These are phyloP conservation scores for Champsocephalus esox DNA, from an alignment of 2,797 vertebrate genomes.

Conservation along the genomic window DNA sequence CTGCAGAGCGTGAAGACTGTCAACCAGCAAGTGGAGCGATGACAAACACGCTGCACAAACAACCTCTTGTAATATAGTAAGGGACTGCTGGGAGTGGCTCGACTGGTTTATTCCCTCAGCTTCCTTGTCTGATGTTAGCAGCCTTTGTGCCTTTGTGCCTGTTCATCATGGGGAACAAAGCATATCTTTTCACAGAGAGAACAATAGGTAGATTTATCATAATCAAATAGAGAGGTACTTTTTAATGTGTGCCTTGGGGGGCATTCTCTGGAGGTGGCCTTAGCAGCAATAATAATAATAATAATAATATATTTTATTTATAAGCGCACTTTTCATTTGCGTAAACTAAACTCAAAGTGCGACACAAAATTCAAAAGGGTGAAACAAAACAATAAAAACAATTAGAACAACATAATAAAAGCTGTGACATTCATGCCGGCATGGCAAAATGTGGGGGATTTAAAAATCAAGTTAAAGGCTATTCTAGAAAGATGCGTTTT, in stretches of 20 bases:
- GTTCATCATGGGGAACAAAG: background rate
- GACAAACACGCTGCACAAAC: constrained; percentile 11
- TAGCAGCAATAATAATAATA: background rate
- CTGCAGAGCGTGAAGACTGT: background rate
- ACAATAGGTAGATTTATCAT: background rate
- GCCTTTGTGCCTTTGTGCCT: background rate
- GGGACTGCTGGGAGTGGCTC: constrained; percentile 28
- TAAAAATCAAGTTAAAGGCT: too few species aligned
- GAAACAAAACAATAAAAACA: too few species aligned
- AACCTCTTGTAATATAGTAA: constrained; percentile 70
- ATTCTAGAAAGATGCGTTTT: too few species aligned
- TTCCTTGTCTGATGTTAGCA: constrained; percentile 33
- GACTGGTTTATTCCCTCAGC: constrained; percentile 57
- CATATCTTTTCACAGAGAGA: background rate
- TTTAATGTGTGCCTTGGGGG: background rate
- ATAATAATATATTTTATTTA: too few species aligned
- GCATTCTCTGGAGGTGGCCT: background rate
- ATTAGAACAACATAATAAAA: too few species aligned
- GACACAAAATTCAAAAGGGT: too few species aligned
- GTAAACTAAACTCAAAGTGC: too few species aligned
- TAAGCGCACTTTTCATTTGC: too few species aligned
- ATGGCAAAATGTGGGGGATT: too few species aligned
- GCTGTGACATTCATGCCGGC: too few species aligned
- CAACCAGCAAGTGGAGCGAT: constrained; percentile 25
- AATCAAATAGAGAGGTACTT: background rate